Percentiles rank a stretch among this genome's conserved stretches.
phyloP scores from a whole-genome alignment of 2,888 invertebrate genomes.

The Aphidius colemani region DNA sequence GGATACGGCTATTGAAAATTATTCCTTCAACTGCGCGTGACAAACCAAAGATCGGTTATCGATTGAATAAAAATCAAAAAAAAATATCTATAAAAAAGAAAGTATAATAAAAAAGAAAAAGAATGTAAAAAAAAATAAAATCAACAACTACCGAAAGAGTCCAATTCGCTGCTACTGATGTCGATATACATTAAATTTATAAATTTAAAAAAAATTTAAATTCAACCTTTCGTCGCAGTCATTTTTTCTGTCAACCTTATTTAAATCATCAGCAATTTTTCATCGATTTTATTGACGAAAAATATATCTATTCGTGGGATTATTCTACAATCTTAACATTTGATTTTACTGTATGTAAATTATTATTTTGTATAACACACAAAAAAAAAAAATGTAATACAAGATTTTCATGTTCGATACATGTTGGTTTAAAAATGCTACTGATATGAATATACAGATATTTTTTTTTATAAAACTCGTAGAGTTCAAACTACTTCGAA shows the following conservation, averaged over 20 bases:
- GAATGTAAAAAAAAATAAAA: conserved; percentile 13
- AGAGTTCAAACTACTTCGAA: too few species aligned
- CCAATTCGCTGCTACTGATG: conserved; percentile 12
- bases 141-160: conserved; percentile 16
- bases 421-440: not conserved
- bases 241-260: conserved; percentile 18
- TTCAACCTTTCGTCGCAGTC: conserved; percentile 10
- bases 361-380: not conserved
- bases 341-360: not conserved
- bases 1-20: too few species aligned
- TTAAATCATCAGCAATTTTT: conserved; percentile 18
- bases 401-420: too few species aligned
- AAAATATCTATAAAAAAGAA: too few species aligned
- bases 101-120: not conserved
- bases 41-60: not conserved
- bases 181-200: conserved; percentile 18
- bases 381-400: too few species aligned
- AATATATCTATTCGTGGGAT: not conserved
- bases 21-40: not conserved
- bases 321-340: not conserved
- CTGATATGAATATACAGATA: not conserved
- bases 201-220: conserved; percentile 18
- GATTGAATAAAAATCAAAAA: too few species aligned
- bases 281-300: conserved; percentile 20
- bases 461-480: not conserved